These are phyloP conservation scores for Sapayoa aenigma DNA, from an alignment of 2,113 vertebrate genomes.

Conservation along the genomic window DNA sequence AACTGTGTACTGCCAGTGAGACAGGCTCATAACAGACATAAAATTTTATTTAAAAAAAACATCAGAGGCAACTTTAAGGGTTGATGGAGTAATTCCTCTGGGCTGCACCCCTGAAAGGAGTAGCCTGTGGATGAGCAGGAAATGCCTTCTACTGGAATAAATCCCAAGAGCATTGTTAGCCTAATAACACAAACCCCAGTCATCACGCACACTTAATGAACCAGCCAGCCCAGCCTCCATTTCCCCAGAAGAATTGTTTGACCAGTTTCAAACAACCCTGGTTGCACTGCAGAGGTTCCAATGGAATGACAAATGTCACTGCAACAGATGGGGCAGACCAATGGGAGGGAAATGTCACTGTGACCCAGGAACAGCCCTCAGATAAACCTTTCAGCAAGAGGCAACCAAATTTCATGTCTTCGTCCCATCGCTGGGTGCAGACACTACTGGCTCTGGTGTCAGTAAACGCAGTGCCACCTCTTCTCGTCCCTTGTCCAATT, in stretches of 20 bases:
- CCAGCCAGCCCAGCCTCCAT: background rate
- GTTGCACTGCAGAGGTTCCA: background rate
- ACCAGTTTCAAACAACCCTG: background rate
- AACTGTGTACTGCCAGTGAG: background rate
- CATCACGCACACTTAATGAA: accelerated
- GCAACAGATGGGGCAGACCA: background rate
- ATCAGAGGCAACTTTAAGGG: background rate
- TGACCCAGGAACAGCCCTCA: background rate
- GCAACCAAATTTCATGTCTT: background rate
- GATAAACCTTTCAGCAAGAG: background rate
- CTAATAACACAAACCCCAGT: background rate
- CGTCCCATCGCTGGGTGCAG: background rate
- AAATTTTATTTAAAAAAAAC: background rate
- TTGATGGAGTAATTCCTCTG: constrained; percentile 1
- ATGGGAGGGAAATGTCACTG: background rate
- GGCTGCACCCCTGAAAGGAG: background rate
- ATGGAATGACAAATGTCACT: accelerated
- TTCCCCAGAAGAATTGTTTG: background rate
- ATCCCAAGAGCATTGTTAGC: background rate
- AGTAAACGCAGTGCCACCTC: background rate
- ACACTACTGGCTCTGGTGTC: background rate
- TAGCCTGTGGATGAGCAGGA: background rate
- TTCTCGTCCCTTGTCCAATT: background rate
- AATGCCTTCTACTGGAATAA: background rate
- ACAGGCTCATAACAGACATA: background rate